These are phyloP conservation scores for Eremophila alpestris DNA, from an alignment of 2,797 vertebrate species.

Conservation along the genomic window DNA sequence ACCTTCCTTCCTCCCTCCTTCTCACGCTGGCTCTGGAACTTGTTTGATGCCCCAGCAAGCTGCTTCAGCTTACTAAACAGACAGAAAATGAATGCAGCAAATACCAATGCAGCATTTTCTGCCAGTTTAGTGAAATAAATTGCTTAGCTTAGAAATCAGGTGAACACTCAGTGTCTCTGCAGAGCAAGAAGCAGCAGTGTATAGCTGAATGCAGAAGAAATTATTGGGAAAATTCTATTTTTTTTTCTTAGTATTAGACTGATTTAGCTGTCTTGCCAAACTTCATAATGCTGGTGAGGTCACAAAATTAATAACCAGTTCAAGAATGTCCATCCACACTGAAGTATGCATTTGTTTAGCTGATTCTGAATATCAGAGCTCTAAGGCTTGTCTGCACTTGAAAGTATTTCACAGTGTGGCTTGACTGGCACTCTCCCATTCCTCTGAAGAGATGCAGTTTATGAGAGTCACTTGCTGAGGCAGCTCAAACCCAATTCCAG, in stretches of 20 bases:
- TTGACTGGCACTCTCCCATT: slow-evolving; percentile 10
- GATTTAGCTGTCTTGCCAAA: not conserved
- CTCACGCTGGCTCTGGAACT: not conserved
- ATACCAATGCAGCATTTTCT: not conserved
- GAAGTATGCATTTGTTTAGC: not conserved
- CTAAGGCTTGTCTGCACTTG: not conserved
- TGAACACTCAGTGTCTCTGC: not conserved
- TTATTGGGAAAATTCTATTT: not conserved
- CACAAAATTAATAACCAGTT: not conserved
- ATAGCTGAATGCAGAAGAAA: not conserved
- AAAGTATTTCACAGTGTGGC: not conserved
- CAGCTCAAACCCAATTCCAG: slow-evolving; percentile 7
- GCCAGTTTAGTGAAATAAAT: not conserved
- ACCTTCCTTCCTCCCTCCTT: not conserved
- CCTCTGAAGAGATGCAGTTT: slow-evolving; percentile 18
- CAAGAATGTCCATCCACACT: not conserved
- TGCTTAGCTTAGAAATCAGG: not conserved
- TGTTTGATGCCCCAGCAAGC: not conserved
- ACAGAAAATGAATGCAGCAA: not conserved
- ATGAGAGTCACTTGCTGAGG: slow-evolving; percentile 36
- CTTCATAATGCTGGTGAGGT: not conserved
- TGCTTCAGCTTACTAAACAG: not conserved
- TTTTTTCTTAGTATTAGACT: not conserved
- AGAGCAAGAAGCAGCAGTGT: not conserved
- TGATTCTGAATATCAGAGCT: not conserved